Conservation (phyloP, 2,888 invertebrate genomes). For the Pollenia griseotomentosa region DNA sequence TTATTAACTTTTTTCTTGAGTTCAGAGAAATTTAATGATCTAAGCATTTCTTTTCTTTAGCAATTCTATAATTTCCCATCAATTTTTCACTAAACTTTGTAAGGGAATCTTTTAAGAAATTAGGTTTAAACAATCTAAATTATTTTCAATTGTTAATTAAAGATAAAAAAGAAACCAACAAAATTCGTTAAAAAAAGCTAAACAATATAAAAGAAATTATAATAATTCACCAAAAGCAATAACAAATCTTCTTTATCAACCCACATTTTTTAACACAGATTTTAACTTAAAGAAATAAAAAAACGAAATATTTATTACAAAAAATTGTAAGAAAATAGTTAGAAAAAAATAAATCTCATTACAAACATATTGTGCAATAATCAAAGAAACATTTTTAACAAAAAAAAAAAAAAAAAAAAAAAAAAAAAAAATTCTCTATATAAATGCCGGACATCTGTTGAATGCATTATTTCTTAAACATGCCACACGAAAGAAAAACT, state of each 20-base stretch:
- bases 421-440: slow-evolving; percentile 3
- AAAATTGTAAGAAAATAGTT: background rate
- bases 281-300: slow-evolving; percentile 14
- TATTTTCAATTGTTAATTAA: slow-evolving; percentile 32
- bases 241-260: slow-evolving; percentile 8
- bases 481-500: slow-evolving; percentile 45
- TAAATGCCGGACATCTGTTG: slow-evolving; percentile 46
- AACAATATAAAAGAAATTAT: slow-evolving; percentile 12
- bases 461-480: slow-evolving; percentile 46
- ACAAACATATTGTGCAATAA: slow-evolving; percentile 67
- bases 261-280: slow-evolving; percentile 5
- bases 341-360: slow-evolving; percentile 38
- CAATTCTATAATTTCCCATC: too few relatives aligned
- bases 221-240: slow-evolving; percentile 4
- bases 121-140: slow-evolving; percentile 26
- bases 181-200: background rate
- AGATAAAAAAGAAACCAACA: background rate
- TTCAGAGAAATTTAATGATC: background rate
- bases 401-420: slow-evolving; percentile 34
- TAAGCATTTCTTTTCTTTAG: background rate
- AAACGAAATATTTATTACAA: slow-evolving; percentile 14
- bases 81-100: too few relatives aligned
- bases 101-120: slow-evolving; percentile 1
- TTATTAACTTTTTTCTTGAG: too few relatives aligned
- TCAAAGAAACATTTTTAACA: slow-evolving; percentile 7